Base-by-base conservation (phyloP, 2,113 vertebrate genomes). In the Globicephala melas region DNA sequence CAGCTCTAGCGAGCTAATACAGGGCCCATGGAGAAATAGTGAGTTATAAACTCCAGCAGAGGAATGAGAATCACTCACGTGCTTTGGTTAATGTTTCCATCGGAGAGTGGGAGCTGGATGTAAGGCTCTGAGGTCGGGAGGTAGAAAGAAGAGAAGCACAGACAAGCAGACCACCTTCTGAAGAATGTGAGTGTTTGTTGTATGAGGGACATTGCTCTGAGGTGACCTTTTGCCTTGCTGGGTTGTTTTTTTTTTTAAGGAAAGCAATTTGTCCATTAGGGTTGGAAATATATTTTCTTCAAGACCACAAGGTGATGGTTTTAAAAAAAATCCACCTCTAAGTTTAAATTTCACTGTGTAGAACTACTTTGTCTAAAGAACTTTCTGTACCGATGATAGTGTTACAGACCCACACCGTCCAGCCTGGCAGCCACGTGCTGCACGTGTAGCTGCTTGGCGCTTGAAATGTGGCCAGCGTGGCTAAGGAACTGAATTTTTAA, bases 261-360 rank as follows among this genome's bases (percentile, higher is more conserved):
- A 91, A n/a, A 47, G 21, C 76, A 50, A 0, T 68, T 90, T 81
- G 70, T 84, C 68, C 60, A 6, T 55, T 28, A 36, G 47, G 28
- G 44, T 60, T 82, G 38, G 70, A 87, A 97, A 84, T 86, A 33
- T 28, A 18, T 89, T 95, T 97, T 88, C 71, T 89, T 87, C 13
- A 67, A 38, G 47, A 70, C 41, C 14, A 31, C 38, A 73, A 6
- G 50, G 62, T 77, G 68, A 60, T 11, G 28, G 31, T 21, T 4
- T 13, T 15, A 31, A 62, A 60, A 53, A 28, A 44, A 67, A 55
- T 31, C 55, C 33, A 8, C 28, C 18, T 74, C 1, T n/a, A 50
- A 67, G 63, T 92, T 65, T 71, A 55, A 67, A 31, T 70, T 41
- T 74, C n/a, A 60, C 36, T 18, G 0, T 41, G 28, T 8, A 3